These are phyloP conservation scores for Chaetoderma sp. DNA, from an alignment of 2,888 invertebrate genomes.

Conservation along the genomic window DNA sequence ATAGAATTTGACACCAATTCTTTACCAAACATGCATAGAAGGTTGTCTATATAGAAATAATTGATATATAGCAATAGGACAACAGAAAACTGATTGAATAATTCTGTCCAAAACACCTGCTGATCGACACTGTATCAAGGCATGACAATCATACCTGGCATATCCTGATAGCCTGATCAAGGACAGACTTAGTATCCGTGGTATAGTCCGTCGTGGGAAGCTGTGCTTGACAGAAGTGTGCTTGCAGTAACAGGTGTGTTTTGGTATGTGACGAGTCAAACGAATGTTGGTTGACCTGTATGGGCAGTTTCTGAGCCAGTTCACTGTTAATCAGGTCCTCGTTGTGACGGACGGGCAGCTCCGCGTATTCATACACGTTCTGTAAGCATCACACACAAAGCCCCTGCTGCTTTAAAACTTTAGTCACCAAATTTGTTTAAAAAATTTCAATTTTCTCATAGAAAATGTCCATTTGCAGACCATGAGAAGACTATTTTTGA, in stretches of 20 bases:
- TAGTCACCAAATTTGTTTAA: no score
- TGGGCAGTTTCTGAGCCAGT: slow-evolving; percentile 81
- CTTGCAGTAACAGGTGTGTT: slow-evolving; percentile 91
- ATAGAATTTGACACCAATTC: neutral
- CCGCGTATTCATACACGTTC: slow-evolving; percentile 88
- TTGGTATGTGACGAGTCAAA: slow-evolving; percentile 95
- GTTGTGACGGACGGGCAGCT: slow-evolving; percentile 97
- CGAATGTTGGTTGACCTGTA: slow-evolving; percentile 79
- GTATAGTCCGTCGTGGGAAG: slow-evolving; percentile 93
- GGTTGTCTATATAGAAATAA: no score
- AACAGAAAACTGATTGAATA: no score
- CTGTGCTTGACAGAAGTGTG: slow-evolving; percentile 86
- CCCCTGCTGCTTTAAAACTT: neutral
- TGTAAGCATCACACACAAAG: slow-evolving; percentile 43
- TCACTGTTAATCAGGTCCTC: slow-evolving; percentile 89
- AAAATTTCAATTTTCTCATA: no score
- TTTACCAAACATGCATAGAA: no score
- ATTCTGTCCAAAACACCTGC: neutral
- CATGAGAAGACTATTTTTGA: no score
- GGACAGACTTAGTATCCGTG: slow-evolving; percentile 95
- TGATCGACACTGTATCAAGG: neutral
- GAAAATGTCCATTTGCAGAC: no score
- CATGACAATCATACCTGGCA: slow-evolving; percentile 74
- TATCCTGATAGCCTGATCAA: slow-evolving; percentile 96
- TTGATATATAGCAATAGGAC: no score